Evolutionary conservation across 2,888 invertebrate species (phyloP).

Genomic region (Parthenolecanium corni): DNA sequence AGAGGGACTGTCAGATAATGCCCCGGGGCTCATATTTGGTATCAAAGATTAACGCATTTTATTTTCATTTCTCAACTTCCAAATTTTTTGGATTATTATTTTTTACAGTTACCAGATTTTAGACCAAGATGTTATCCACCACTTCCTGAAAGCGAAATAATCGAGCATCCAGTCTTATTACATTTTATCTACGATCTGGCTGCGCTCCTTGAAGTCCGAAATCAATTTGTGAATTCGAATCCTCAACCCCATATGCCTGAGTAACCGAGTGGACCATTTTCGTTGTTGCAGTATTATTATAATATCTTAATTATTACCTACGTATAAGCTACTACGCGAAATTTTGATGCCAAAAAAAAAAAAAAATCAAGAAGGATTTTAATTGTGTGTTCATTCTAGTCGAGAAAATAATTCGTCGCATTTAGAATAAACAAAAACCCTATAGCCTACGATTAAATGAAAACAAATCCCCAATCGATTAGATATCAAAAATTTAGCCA

Average conservation of each 20-base stretch:
- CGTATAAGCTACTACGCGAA: slow-evolving; percentile 15
- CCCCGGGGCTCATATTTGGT: too few species aligned
- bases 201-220: slow-evolving; percentile 67
- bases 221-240: slow-evolving; percentile 39
- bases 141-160: slow-evolving; percentile 72
- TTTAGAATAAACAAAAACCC: too few species aligned
- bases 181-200: slow-evolving; percentile 74
- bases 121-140: slow-evolving; percentile 75
- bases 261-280: slow-evolving; percentile 26
- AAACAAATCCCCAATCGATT: too few species aligned
- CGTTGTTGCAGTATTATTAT: slow-evolving; percentile 26
- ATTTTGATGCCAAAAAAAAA: slow-evolving; percentile 10
- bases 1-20: too few species aligned
- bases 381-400: too few species aligned
- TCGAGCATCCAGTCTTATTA: slow-evolving; percentile 69
- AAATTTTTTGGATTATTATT: too few species aligned
- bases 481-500: too few species aligned
- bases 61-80: too few species aligned
- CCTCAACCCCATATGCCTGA: slow-evolving; percentile 16
- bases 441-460: too few species aligned
- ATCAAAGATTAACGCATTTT: too few species aligned
- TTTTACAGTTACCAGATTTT: slow-evolving; percentile 42
- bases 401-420: too few species aligned
- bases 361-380: neutral
- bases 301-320: slow-evolving; percentile 14